phyloP scores from a whole-genome alignment of 2,113 vertebrate genomes.

The Psilopsiagon aurifrons region DNA sequence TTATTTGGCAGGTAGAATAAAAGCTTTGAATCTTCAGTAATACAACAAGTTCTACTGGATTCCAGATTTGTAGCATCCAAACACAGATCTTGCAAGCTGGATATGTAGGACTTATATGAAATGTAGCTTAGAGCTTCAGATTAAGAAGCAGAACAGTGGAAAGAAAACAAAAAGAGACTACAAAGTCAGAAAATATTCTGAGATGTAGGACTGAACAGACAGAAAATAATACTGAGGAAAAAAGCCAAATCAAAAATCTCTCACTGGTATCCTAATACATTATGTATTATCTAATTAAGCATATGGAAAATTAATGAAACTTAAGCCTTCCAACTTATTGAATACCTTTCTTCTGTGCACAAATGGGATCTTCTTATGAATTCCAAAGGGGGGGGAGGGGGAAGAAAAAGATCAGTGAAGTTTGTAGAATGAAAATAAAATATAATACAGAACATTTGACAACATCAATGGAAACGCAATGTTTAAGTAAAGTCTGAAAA shows the following conservation, averaged over 20 bases:
- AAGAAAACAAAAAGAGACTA: background rate
- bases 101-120: background rate
- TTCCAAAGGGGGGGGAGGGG: slow-evolving; percentile 83
- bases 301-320: slow-evolving; percentile 28
- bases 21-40: background rate
- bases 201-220: background rate
- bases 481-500: slow-evolving; percentile 86
- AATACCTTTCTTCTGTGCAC: slow-evolving; percentile 94
- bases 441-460: slow-evolving; percentile 60
- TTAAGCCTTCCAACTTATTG: slow-evolving; percentile 51
- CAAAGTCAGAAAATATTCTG: background rate
- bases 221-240: background rate
- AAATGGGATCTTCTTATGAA: slow-evolving; percentile 93
- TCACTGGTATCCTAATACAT: background rate
- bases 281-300: background rate
- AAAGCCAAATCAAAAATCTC: background rate
- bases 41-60: background rate
- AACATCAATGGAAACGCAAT: slow-evolving; percentile 75
- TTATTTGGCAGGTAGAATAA: background rate
- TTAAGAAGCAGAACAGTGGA: background rate
- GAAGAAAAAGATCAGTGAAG: slow-evolving; percentile 86
- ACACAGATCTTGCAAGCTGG: background rate
- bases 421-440: slow-evolving; percentile 76
- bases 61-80: background rate
- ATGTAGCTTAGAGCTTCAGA: background rate